phyloP scores from a whole-genome alignment of 2,888 invertebrate species.

The Amblyteles armatorius region DNA sequence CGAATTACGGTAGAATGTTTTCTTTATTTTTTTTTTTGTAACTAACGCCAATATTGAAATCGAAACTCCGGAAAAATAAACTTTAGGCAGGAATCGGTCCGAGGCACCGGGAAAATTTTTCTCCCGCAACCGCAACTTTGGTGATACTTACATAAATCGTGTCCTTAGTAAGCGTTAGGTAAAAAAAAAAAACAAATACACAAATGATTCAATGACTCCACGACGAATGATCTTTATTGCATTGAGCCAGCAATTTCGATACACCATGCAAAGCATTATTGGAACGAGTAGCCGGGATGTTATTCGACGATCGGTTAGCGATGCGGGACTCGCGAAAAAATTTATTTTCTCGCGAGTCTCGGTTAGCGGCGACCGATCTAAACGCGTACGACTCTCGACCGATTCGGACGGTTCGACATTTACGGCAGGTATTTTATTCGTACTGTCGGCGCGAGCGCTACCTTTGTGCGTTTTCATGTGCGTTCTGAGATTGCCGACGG shows the following conservation, averaged over 20 bases:
- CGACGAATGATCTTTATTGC: slow-evolving; percentile 46
- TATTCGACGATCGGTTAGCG: slow-evolving; percentile 9
- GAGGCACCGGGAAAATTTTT: slow-evolving; percentile 1
- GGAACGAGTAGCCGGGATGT: slow-evolving; percentile 18
- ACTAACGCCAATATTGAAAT: not conserved
- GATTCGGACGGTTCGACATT: not conserved
- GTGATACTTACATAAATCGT: slow-evolving; percentile 60
- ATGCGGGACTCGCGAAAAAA: not conserved
- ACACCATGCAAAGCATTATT: slow-evolving; percentile 63
- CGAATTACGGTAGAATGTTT: not conserved
- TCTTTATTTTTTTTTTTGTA: not conserved
- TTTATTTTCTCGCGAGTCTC: not conserved
- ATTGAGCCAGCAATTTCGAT: slow-evolving; percentile 36
- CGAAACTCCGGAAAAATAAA: not conserved
- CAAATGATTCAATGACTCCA: slow-evolving; percentile 24
- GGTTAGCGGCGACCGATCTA: not conserved
- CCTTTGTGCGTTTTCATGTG: slow-evolving; percentile 99
- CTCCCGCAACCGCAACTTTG: not conserved
- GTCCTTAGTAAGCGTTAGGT: slow-evolving; percentile 64
- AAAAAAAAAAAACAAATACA: slow-evolving; percentile 47
- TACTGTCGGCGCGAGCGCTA: slow-evolving; percentile 81
- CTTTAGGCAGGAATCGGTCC: not conserved
- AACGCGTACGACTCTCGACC: not conserved
- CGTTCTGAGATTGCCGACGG: slow-evolving; percentile 96
- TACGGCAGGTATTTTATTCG: not conserved